Evolutionary conservation across 1,140 invertebrate genomes (phyloP), one percentile per base, ranked within the genome.

Genomic region (Hestina assimilis): DNA sequence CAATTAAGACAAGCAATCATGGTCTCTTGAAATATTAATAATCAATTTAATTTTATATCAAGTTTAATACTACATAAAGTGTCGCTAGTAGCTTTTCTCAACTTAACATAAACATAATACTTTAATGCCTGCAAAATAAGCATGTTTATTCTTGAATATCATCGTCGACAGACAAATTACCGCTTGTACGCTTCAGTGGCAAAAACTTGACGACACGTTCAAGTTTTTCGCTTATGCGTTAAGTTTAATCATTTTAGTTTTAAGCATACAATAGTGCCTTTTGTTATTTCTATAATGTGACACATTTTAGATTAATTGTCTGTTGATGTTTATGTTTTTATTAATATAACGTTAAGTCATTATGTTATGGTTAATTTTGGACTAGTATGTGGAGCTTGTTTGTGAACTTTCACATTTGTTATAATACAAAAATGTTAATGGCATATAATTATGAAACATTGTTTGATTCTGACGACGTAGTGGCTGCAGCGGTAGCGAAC

Each of bases 241-340:
- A 35, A 48, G n/a, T 31, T 48, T 19, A 38, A 38, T 38, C 33
- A 48, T 15, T 33, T 48, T 48, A 33, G 26, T 48, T 48, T 48
- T 47, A 31, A 47, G 31, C 19, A 43, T 6, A 43, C 21, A 48
- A 19, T 33, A 35, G 31, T 20, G 11, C 21, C 15, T 19, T 7
- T 35, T 14, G 17, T 48, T 21, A 7, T 33, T 35, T 28, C 33
- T 48, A 17, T 19, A 12, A 21, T 7, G 19, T 15, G 12, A 5
- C 12, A 21, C 11, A 12, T 23, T 45, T 45, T 19, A n/a, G 20
- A 17, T 38, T 9, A 5, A 2, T 4, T 4, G 17, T 8, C 6
- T 38, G 8, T 38, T 38, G 15, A 17, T 38, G 8, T 35, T 19
- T 9, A n/a, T n/a, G n/a, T n/a, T n/a, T n/a, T n/a, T n/a, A n/a